phyloP scores from a whole-genome alignment of 2,797 vertebrate genomes.

The Potorous gilbertii region DNA sequence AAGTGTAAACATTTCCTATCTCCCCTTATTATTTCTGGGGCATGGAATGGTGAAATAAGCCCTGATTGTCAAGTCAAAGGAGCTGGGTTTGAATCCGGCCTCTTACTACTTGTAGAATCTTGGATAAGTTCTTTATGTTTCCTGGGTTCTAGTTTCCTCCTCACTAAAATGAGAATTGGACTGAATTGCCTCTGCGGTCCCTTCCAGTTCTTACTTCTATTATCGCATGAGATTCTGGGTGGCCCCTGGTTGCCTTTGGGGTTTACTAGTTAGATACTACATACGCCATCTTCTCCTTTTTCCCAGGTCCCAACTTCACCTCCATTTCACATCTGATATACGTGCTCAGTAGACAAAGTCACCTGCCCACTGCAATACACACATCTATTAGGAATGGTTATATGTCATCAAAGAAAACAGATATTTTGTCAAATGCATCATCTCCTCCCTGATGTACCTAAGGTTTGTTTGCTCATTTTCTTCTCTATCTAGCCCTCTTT shows the following conservation, averaged over 20 bases:
- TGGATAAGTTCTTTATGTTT: not conserved
- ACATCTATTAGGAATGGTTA: not conserved
- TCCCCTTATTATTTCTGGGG: not conserved
- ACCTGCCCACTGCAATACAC: not conserved
- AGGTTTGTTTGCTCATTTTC: slow-evolving; percentile 19
- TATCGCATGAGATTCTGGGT: not conserved
- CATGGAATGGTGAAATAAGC: not conserved
- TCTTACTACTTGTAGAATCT: not conserved
- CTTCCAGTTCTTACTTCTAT: not conserved
- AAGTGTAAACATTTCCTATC: not conserved
- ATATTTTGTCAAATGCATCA: not conserved
- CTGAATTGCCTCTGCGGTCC: not conserved
- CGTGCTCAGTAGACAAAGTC: not conserved
- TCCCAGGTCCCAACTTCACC: not conserved
- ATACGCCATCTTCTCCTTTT: not conserved
- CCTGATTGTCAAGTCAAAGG: not conserved
- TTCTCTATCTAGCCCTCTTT: slow-evolving; percentile 39
- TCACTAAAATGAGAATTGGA: not conserved
- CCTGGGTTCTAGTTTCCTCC: not conserved
- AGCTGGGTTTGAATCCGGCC: not conserved
- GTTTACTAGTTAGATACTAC: not conserved
- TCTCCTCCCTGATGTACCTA: not conserved
- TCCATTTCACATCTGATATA: not conserved
- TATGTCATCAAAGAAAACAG: slow-evolving; percentile 42
- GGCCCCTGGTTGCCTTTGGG: not conserved